Base-by-base conservation (phyloP, 2,113 vertebrate species). In the Neogobius melanostomus region DNA sequence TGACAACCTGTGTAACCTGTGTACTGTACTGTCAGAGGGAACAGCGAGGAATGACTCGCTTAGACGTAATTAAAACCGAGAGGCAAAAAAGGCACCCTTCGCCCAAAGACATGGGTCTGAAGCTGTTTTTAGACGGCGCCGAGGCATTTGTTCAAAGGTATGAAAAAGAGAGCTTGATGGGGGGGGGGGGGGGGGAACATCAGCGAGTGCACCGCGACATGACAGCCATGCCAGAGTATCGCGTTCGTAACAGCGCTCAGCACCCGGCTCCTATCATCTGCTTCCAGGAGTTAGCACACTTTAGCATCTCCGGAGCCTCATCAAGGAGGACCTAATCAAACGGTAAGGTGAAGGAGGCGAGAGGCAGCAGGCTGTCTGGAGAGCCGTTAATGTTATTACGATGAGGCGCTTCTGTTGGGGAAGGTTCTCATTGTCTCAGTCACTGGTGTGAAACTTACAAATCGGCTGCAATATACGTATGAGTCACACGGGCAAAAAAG, bases 341-440 rank as follows among this genome's bases (percentile, higher is more conserved):
- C 12, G 57, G 45, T 66, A 53, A 78, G 79, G 85, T 85, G 82
- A 84, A 75, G 67, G 68, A 73, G 73, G 74, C 68, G 69, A 57
- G 43, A 70, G 54, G 75, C 49, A 42, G 53, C 49, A 9, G 54
- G 73, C 57, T 57, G 67, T 72, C 75, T 46, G 65, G 79, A 76
- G 79, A 36, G 7, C 74, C 74, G 76, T 84, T 85, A 81, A 83
- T 86, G 74, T 79, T 75, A 82, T 80, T 74, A 76, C 28, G 28
- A 36, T 36, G 28, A 36, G 28, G 28, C 28, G 28, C 28, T 36
- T 36, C 28, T 36, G 28, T 36, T 5, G 28, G 28, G 28, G 28
- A 5, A 36, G 28, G 28, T 36, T 36, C 28, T 36, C 28, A 36
- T 36, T 4, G 28, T 36, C 28, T 36, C 3, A 36, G 4, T 36